Evolutionary conservation across 2,888 invertebrate genomes (phyloP).

Genomic region (Leucozona laternaria): DNA sequence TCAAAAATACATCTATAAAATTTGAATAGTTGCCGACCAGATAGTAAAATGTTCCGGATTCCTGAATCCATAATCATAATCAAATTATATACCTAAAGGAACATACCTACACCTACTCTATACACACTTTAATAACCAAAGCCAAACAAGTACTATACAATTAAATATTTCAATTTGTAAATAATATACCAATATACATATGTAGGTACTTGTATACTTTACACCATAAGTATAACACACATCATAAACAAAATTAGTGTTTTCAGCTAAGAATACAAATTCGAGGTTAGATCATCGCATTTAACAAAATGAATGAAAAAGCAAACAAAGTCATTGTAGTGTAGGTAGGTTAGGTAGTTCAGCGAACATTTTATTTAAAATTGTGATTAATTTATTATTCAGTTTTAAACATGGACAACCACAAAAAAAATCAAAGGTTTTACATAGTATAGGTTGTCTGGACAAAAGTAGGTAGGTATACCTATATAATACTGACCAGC

Average conservation of each 20-base stretch:
- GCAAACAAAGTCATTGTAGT: neutral
- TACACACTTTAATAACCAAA: too few species aligned
- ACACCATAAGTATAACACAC: too few species aligned
- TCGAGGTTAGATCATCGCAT: conserved; percentile 2
- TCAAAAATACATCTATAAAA: too few species aligned
- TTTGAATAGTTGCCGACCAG: too few species aligned
- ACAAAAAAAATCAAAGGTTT: neutral
- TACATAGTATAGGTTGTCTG: neutral
- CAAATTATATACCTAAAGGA: too few species aligned
- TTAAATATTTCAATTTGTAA: too few species aligned
- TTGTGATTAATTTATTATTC: conserved; percentile 7
- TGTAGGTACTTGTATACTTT: too few species aligned
- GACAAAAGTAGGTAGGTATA: neutral
- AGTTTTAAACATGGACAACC: neutral
- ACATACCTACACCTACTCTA: too few species aligned
- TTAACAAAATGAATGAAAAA: neutral
- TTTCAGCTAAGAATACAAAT: neutral
- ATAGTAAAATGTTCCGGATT: too few species aligned
- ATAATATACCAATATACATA: too few species aligned
- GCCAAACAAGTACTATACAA: too few species aligned
- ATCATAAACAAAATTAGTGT: neutral
- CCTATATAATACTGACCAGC: neutral
- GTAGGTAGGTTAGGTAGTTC: neutral
- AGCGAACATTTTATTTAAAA: neutral
- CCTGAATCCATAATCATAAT: too few species aligned